Percentiles rank a stretch among this genome's conserved stretches.
phyloP scores from a whole-genome alignment of 2,797 vertebrate species.

The Bryconaethiops microstoma region DNA sequence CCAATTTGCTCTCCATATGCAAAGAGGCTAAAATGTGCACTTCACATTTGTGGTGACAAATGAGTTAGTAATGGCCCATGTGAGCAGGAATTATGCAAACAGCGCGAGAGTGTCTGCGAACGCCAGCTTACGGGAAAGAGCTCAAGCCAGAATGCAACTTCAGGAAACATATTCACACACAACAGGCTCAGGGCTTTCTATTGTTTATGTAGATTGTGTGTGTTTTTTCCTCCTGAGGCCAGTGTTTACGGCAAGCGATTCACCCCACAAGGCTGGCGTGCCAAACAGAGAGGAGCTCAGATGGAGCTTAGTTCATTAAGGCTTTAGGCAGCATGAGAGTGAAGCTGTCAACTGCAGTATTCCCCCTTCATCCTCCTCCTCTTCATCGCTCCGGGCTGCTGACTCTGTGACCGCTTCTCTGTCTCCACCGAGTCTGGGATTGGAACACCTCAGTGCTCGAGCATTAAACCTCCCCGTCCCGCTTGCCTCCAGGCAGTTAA shows the following conservation, averaged over 20 bases:
- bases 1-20: constrained; percentile 54
- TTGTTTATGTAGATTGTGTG: constrained; percentile 26
- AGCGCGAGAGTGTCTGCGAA: constrained; percentile 34
- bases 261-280: constrained; percentile 11
- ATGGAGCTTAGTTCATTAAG: constrained; percentile 41
- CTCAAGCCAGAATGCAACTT: constrained; percentile 19
- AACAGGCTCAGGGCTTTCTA: not conserved
- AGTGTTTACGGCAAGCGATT: constrained; percentile 27
- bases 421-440: not conserved
- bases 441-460: constrained; percentile 1
- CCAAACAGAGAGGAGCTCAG: not conserved
- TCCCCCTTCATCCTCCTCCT: constrained; percentile 9
- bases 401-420: not conserved
- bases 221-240: constrained; percentile 25
- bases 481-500: constrained; percentile 13
- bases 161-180: not conserved
- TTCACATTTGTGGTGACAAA: constrained; percentile 53
- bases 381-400: constrained; percentile 16
- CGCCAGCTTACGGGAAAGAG: constrained; percentile 40
- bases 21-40: constrained; percentile 41
- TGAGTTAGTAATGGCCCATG: constrained; percentile 53
- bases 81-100: constrained; percentile 54
- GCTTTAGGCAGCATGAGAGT: constrained; percentile 22
- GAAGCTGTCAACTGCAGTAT: constrained; percentile 29
- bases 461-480: not conserved